Base-by-base conservation (phyloP, 1,140 invertebrate species). In the Dolichoris vasculosae region DNA sequence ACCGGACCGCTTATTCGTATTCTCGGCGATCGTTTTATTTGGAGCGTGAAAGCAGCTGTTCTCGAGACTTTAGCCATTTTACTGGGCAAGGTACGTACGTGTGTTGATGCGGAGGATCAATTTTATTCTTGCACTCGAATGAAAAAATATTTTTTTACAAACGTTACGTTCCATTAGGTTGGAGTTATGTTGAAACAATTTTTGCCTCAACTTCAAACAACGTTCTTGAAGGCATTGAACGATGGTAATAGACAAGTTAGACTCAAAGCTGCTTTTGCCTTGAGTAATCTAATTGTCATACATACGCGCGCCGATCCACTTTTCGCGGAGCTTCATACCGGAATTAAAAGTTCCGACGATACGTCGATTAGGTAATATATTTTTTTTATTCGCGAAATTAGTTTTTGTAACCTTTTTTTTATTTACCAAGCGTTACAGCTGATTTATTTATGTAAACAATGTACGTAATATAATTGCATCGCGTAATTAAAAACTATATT, bases 1-100 rank as follows among this genome's bases (percentile, higher is more conserved):
- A 99, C 99, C 38, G 99, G 99, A 15, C 99, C 99, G 0, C 94
- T 99, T 26, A 99, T 99, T 93, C 95, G 99, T 89, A 99, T 99
- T 90, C 95, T 99, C 23, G 98, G 99, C 38, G 99, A 99, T 93
- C 95, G 99, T 76, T 99, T 99, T 91, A 97, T 96, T 86, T 96
- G 96, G 90, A 97, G 96, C 89, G 97, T 99, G 0, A 99, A 99
- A 94, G 97, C 98, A 0, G 98, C 99, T 43, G 98, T 99, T 20
- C 93, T 99, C 9, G 98, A 99, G 91, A 99, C 98, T 0, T 94
- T 99, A 32, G 97, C 97, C 1, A 95, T 98, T 78, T 94, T 99
- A 32, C 94, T 99, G n/a, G 95, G 96, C 26, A 99, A 98, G 95
- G 97, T 97, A 91, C 48, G 75, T 86, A 59, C 4, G 3, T 15